These are phyloP conservation scores for Sciurus vulgaris DNA, from an alignment of 2,797 vertebrate species.

Conservation along the genomic window DNA sequence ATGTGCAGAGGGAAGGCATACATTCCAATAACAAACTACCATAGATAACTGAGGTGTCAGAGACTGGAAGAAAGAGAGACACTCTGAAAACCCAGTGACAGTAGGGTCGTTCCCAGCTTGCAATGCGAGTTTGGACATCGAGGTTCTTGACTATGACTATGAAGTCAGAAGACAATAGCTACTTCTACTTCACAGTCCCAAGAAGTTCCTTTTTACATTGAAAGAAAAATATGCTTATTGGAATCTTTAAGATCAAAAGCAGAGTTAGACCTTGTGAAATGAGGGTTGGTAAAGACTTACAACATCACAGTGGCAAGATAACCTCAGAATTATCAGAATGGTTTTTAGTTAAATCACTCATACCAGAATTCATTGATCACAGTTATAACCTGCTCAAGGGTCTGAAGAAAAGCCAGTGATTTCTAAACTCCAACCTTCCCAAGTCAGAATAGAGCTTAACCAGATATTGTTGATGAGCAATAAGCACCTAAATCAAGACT, in stretches of 20 bases:
- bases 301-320: conserved; percentile 74
- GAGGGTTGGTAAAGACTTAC: conserved; percentile 66
- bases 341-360: conserved; percentile 76
- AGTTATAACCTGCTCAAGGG: conserved; percentile 81
- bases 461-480: conserved; percentile 83
- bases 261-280: conserved; percentile 75
- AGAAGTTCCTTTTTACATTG: not conserved
- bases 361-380: conserved; percentile 76
- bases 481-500: not conserved
- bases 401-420: conserved; percentile 83
- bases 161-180: not conserved
- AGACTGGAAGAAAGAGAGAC: conserved; percentile 2
- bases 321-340: conserved; percentile 68
- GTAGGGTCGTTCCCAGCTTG: not conserved
- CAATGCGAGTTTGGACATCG: not conserved
- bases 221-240: conserved; percentile 3
- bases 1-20: not conserved
- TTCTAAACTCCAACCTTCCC: conserved; percentile 82
- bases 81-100: not conserved
- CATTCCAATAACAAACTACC: not conserved
- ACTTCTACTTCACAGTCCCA: not conserved
- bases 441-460: conserved; percentile 84
- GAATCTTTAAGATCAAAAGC: not conserved
- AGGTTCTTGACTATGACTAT: not conserved
- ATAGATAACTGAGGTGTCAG: not conserved